A percentile compares a stretch with the other conserved stretches of the same genome.
Evolutionary conservation across 2,113 vertebrate species (phyloP).

Genomic region (Cyanoderma ruficeps): DNA sequence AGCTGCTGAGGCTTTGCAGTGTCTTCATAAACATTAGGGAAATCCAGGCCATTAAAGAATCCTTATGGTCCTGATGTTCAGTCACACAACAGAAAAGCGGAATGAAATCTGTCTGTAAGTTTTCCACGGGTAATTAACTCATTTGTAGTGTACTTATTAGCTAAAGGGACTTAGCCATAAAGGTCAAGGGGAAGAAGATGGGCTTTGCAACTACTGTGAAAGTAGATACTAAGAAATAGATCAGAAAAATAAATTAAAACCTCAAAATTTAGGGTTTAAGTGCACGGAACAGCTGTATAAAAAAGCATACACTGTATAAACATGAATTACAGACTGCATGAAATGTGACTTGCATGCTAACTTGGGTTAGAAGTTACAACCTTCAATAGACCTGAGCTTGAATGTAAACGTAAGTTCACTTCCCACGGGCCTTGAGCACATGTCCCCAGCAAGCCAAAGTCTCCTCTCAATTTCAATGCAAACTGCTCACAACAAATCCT

Average conservation of each 20-base stretch:
- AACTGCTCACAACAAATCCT: not conserved
- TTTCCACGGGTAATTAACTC: constrained; percentile 19
- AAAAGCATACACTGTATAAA: not conserved
- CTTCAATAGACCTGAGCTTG: not conserved
- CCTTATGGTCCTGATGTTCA: not conserved
- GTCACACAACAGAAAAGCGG: not conserved
- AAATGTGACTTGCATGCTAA: not conserved
- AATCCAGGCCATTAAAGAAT: not conserved
- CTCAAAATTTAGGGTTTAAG: not conserved
- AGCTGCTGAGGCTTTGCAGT: not conserved
- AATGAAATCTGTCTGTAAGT: not conserved
- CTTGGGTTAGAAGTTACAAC: not conserved
- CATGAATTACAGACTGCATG: not conserved
- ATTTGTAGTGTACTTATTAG: not conserved
- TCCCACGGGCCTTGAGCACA: not conserved
- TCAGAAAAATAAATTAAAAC: not conserved
- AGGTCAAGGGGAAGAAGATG: constrained; percentile 14
- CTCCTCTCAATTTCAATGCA: not conserved
- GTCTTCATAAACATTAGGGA: not conserved
- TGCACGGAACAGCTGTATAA: not conserved
- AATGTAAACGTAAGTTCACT: not conserved
- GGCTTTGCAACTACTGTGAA: not conserved
- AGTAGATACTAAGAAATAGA: not conserved
- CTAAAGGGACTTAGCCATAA: not conserved
- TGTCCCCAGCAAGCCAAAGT: not conserved